Evolutionary conservation across 2,888 invertebrate species (phyloP), one percentile per base, ranked within the genome.

Genomic region (Lochmaea crataegi): DNA sequence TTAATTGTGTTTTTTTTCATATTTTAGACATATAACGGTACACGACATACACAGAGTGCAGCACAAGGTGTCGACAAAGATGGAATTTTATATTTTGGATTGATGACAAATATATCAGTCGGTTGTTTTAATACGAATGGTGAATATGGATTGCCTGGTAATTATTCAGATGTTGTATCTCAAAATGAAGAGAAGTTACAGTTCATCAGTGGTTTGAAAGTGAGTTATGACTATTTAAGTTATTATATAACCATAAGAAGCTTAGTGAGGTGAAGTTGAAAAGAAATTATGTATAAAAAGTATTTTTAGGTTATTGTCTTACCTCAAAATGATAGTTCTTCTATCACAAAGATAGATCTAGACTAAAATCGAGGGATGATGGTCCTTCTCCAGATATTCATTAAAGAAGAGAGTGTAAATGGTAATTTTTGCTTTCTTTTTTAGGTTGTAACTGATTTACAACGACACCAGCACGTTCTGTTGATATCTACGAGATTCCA

Each of bases 71-170:
- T 94, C 82, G 93, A 94, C 80, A 88, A 88, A 45, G 88, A 91
- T 64, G 94, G 94, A 0, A 88, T 94, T 72, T 86, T 94, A 76
- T 94, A 90, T 83, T 94, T 92, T 82, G 94, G 94, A 0, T 83
- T 92, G 4, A 88, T 93, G 86, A 88, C 90, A 0, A 92, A 93
- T 0, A 89, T 92, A 6, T 90, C 92, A 38, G 88, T 95, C 32
- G 90, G 89, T 81, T 94, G 93, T 79, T 94, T 94, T 94, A 93
- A 94, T 82, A 91, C 91, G 1, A 89, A 87, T 0, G 90, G 90
- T 0, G 88, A 91, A 14, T 94, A 90, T 80, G 88, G 89, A 0
- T 88, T 88, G 0, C 85, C 85, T 1, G 87, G 88, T 65, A 91
- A 90, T 83, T 91, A 90, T 83, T 89, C 91, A 41, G 87, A 89